phyloP scores from a whole-genome alignment of 2,888 invertebrate species.

The Protodeltote pygarga region DNA sequence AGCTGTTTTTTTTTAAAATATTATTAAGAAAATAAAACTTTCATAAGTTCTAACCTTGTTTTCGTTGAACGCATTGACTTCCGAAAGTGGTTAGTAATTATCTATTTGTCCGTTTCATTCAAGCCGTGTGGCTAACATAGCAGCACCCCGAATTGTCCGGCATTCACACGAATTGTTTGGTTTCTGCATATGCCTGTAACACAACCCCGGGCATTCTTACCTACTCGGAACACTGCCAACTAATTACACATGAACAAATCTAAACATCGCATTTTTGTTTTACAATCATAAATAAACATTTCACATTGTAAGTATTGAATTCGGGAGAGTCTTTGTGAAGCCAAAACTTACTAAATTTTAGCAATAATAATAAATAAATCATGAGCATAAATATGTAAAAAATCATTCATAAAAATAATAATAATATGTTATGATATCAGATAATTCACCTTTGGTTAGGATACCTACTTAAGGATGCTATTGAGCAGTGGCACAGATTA shows the following conservation, averaged over 20 bases:
- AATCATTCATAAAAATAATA: too few species aligned
- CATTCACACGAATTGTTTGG: conserved; percentile 81
- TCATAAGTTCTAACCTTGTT: too few species aligned
- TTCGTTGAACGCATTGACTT: too few species aligned
- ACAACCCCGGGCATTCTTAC: conserved; percentile 69
- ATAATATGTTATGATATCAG: too few species aligned
- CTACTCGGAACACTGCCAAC: conserved; percentile 83
- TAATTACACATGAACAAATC: conserved; percentile 65
- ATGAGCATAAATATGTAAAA: too few species aligned
- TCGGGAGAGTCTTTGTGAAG: conserved; percentile 30
- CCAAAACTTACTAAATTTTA: conserved; percentile 25
- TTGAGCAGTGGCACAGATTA: too few species aligned
- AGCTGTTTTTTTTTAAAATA: too few species aligned
- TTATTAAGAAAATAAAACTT: too few species aligned
- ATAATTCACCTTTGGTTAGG: too few species aligned
- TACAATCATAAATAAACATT: conserved; percentile 51
- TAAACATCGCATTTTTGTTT: conserved; percentile 54
- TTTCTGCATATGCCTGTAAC: conserved; percentile 73
- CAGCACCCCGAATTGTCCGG: conserved; percentile 76
- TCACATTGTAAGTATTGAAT: conserved; percentile 26
- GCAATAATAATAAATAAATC: conserved; percentile 22
- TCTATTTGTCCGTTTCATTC: conserved; percentile 41
- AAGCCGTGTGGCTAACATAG: conserved; percentile 52
- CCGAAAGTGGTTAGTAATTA: background rate
- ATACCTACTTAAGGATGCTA: too few species aligned